Percentiles rank a stretch among this genome's conserved stretches.
Evolutionary conservation across 2,888 invertebrate genomes (phyloP).

Genomic region (Candidula unifasciata): DNA sequence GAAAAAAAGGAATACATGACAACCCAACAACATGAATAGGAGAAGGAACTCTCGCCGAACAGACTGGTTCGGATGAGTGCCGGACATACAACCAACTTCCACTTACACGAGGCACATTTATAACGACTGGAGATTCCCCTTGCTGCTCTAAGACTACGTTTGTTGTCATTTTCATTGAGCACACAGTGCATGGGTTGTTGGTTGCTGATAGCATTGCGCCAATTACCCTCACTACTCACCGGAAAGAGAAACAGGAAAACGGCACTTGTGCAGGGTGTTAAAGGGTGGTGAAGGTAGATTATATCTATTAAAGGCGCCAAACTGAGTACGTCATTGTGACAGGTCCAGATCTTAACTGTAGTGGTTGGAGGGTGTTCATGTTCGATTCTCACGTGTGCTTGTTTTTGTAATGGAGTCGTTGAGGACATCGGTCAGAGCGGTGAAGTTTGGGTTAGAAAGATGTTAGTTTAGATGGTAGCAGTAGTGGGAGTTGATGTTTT

Average conservation of each 20-base stretch:
- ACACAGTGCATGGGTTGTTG: too few species aligned
- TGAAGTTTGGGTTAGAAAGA: not conserved
- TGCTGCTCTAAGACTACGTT: too few species aligned
- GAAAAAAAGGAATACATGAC: too few species aligned
- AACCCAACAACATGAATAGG: too few species aligned
- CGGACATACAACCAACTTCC: too few species aligned
- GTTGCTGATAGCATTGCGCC: too few species aligned
- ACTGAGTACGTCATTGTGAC: not conserved
- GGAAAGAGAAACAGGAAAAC: constrained; percentile 2
- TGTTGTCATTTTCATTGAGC: too few species aligned
- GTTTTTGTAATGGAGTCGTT: not conserved
- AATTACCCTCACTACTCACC: not conserved
- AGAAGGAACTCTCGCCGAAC: too few species aligned
- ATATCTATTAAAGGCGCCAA: not conserved
- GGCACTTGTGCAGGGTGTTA: not conserved
- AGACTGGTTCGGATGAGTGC: too few species aligned
- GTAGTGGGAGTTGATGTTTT: not conserved
- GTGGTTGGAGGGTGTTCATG: not conserved
- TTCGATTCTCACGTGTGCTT: not conserved
- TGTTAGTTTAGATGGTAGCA: not conserved
- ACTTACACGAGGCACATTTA: too few species aligned
- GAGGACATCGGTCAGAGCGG: not conserved
- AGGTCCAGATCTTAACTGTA: not conserved
- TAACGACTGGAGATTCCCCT: too few species aligned
- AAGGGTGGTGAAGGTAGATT: not conserved